A percentile compares a stretch with the other conserved stretches of the same genome.
Conservation (phyloP, 2,113 vertebrate species). For the Epinephelus lanceolatus region DNA sequence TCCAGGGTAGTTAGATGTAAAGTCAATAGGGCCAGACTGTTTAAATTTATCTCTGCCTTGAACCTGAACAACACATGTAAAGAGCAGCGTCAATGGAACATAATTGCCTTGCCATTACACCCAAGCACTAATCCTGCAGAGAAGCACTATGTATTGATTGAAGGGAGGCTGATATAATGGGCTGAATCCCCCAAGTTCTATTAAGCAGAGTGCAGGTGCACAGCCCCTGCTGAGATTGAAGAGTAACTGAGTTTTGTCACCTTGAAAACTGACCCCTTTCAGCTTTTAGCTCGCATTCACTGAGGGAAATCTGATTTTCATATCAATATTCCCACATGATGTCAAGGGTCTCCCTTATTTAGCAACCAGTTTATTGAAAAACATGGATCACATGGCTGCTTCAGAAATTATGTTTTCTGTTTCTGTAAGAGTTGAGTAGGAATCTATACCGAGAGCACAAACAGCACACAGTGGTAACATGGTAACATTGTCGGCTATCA, state of each 20-base stretch:
- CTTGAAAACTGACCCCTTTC: conserved; percentile 25
- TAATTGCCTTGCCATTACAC: conserved; percentile 22
- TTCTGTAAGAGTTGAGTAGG: not conserved
- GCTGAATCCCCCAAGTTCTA: conserved; percentile 25
- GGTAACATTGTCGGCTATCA: not conserved
- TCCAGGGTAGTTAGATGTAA: not conserved
- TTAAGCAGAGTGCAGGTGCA: conserved; percentile 52
- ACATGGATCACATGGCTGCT: conserved; percentile 23
- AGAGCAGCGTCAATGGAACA: not conserved
- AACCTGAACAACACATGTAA: conserved; percentile 7
- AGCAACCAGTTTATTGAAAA: conserved; percentile 6
- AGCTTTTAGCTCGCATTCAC: conserved; percentile 31
- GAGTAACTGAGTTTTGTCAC: conserved; percentile 42
- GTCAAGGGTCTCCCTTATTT: not conserved
- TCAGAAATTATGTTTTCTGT: conserved; percentile 10
- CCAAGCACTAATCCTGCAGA: conserved; percentile 8
- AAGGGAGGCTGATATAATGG: conserved; percentile 23
- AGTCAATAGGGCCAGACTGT: not conserved
- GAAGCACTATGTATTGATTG: conserved; percentile 45
- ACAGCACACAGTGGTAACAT: not conserved
- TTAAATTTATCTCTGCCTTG: not conserved
- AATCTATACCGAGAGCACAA: not conserved
- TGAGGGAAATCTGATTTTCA: conserved; percentile 43
- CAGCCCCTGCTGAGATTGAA: conserved; percentile 39
- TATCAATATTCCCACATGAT: conserved; percentile 12